Evolutionary conservation across 2,797 vertebrate genomes (phyloP).

Genomic region (Gymnodraco acuticeps): DNA sequence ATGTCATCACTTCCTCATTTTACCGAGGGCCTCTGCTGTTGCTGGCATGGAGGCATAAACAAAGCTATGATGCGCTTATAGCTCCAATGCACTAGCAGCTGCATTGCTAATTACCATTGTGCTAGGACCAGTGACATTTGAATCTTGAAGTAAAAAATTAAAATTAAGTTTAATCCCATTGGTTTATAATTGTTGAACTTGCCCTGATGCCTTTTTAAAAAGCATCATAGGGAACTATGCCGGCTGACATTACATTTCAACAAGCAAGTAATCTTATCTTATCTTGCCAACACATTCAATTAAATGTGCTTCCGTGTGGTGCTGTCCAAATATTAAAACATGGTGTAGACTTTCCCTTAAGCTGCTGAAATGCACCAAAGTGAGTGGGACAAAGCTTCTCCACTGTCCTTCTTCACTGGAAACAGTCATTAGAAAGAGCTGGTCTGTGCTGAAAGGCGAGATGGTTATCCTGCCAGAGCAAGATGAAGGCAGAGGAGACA

Average conservation of each 20-base stretch:
- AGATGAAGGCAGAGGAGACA: slow-evolving; percentile 59
- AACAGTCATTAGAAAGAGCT: slow-evolving; percentile 74
- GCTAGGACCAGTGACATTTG: not conserved
- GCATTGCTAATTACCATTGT: not conserved
- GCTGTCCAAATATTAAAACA: slow-evolving; percentile 34
- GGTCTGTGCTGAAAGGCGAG: slow-evolving; percentile 74
- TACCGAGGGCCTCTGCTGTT: too few relatives aligned
- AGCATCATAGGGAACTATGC: slow-evolving; percentile 4
- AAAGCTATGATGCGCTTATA: not conserved
- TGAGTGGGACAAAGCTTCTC: slow-evolving; percentile 62
- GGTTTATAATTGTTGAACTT: slow-evolving; percentile 2
- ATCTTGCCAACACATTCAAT: slow-evolving; percentile 44
- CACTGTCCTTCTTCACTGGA: slow-evolving; percentile 64
- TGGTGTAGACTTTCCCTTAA: not conserved
- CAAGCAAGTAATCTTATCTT: slow-evolving; percentile 14
- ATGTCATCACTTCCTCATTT: too few relatives aligned
- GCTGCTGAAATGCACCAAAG: slow-evolving; percentile 33
- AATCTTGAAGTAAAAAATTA: not conserved
- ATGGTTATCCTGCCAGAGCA: slow-evolving; percentile 71
- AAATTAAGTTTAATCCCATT: not conserved
- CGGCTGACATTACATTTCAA: slow-evolving; percentile 4
- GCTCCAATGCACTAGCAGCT: not conserved
- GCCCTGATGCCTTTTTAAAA: slow-evolving; percentile 5
- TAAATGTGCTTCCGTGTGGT: slow-evolving; percentile 21
- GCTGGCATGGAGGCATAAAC: too few relatives aligned